Conservation (phyloP, 2,888 invertebrate species). For the Drosophila macrospina region DNA sequence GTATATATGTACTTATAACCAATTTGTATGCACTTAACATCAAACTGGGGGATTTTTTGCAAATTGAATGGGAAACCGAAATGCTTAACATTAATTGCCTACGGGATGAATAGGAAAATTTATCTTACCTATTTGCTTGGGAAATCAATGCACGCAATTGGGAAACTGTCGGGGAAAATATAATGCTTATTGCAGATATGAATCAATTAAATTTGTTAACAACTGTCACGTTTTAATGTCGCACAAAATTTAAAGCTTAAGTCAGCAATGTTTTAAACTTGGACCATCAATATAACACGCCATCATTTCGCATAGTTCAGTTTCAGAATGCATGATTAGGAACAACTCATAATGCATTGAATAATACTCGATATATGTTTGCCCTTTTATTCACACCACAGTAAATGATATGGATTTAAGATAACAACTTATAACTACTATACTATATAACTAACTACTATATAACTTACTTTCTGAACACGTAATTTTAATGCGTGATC, state of each 20-base stretch:
- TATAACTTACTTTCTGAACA: neutral
- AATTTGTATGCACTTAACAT: neutral
- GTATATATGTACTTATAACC: neutral
- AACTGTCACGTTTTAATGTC: slow-evolving; percentile 71
- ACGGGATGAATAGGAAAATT: slow-evolving; percentile 16
- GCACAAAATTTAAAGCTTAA: slow-evolving; percentile 46
- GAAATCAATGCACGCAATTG: slow-evolving; percentile 10
- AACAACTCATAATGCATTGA: neutral
- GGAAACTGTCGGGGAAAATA: neutral
- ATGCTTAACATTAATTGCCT: slow-evolving; percentile 7
- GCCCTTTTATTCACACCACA: neutral
- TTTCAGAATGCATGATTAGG: slow-evolving; percentile 29
- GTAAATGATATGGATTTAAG: neutral
- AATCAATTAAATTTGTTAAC: slow-evolving; percentile 60
- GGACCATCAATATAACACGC: slow-evolving; percentile 26
- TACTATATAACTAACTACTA: no score
- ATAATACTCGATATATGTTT: neutral
- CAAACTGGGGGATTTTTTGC: slow-evolving; percentile 31
- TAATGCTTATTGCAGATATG: slow-evolving; percentile 36
- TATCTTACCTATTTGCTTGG: slow-evolving; percentile 6
- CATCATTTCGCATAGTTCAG: slow-evolving; percentile 23
- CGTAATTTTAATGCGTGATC: neutral
- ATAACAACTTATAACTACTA: neutral
- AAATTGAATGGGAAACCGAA: slow-evolving; percentile 4
- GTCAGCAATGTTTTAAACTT: slow-evolving; percentile 48